phyloP scores from a whole-genome alignment of 2,113 vertebrate genomes.

The Upupa epops region DNA sequence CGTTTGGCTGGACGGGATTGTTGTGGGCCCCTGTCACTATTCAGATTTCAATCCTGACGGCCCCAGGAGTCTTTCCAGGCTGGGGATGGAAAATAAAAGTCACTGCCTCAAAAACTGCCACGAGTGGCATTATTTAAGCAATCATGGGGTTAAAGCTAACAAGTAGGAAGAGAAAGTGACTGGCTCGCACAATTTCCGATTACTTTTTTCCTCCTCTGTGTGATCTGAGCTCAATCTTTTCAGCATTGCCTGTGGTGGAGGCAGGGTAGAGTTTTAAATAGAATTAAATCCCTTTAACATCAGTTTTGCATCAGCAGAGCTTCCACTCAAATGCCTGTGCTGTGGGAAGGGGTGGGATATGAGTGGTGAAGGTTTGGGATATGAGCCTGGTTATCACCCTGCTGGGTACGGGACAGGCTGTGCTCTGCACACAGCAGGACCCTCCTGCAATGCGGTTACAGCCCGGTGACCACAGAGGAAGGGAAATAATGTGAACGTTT shows the following conservation, averaged over 20 bases:
- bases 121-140: neutral
- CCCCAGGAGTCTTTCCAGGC: neutral
- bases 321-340: neutral
- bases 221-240: neutral
- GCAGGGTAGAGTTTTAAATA: conserved; percentile 53
- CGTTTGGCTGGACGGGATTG: neutral
- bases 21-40: neutral
- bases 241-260: neutral
- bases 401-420: accelerated
- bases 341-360: neutral
- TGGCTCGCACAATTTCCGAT: neutral
- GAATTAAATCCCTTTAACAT: conserved; percentile 31
- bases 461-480: neutral
- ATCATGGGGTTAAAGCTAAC: neutral
- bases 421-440: neutral
- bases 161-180: conserved; percentile 22
- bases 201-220: conserved; percentile 13
- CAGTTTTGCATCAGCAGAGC: neutral
- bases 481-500: neutral
- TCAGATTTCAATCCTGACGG: neutral
- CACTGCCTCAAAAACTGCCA: neutral
- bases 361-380: neutral
- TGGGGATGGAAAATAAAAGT: neutral
- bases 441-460: neutral
- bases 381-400: accelerated